A percentile compares a stretch with the other conserved stretches of the same genome.
These are phyloP conservation scores for Yponomeuta sedellus DNA, from an alignment of 2,888 invertebrate species.

Conservation along the genomic window DNA sequence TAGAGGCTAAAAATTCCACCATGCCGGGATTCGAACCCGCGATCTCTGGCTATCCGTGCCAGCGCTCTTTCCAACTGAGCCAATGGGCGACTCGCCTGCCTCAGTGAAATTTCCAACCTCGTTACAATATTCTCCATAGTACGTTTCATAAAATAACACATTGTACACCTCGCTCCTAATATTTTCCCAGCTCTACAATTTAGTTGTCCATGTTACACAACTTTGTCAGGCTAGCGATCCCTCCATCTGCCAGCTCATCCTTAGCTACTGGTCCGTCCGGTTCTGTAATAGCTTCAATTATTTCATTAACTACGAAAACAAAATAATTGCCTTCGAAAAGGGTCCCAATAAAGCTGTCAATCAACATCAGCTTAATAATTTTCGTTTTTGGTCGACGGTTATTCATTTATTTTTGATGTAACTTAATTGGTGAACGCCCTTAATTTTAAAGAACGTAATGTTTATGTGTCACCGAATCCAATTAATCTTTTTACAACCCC, in stretches of 20 bases:
- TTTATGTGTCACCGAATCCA: neutral
- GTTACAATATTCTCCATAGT: no score
- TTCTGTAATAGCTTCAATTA: slow-evolving; percentile 9
- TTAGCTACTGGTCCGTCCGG: slow-evolving; percentile 9
- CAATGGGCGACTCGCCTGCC: no score
- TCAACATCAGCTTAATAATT: slow-evolving; percentile 6
- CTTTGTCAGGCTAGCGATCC: neutral
- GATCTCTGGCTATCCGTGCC: no score
- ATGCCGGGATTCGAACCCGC: no score
- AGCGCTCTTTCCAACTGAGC: no score
- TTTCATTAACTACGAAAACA: slow-evolving; percentile 15
- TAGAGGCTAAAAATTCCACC: no score
- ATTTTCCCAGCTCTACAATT: neutral
- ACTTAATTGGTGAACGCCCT: neutral
- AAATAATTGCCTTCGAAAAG: slow-evolving; percentile 6
- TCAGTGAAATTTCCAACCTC: no score
- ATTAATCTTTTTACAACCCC: no score
- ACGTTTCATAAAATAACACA: neutral
- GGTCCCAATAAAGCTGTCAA: slow-evolving; percentile 11
- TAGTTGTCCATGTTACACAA: neutral
- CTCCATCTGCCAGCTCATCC: neutral
- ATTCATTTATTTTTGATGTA: neutral
- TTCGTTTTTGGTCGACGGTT: neutral
- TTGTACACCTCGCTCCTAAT: neutral
- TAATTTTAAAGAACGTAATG: neutral